A percentile compares a stretch with the other conserved stretches of the same genome.
Conservation (phyloP, 2,113 vertebrate species). For the Myotis lucifugus region DNA sequence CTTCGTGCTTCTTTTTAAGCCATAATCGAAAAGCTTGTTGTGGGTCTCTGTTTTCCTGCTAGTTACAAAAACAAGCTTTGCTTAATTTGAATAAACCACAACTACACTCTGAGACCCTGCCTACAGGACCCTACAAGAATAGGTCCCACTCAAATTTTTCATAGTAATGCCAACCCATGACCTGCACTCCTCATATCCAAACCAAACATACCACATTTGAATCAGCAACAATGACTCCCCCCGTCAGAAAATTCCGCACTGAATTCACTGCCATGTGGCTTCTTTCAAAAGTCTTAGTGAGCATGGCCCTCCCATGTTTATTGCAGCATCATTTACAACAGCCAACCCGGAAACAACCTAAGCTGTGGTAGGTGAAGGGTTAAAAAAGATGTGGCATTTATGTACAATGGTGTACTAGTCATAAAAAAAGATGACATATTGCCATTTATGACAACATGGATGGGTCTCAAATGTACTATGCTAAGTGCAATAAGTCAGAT, state of each 20-base stretch:
- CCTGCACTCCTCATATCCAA: neutral
- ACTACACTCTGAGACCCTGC: neutral
- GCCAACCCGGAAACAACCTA: neutral
- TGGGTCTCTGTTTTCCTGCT: conserved; percentile 89
- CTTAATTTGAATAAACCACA: conserved; percentile 20
- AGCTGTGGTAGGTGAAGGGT: neutral
- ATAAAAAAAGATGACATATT: too few species aligned
- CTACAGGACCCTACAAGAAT: neutral
- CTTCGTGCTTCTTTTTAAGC: conserved; percentile 94
- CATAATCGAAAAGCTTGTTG: conserved; percentile 91
- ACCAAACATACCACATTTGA: neutral
- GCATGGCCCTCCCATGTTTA: neutral
- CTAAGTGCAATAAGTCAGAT: neutral
- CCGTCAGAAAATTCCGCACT: neutral
- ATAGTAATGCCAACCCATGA: neutral
- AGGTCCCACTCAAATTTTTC: neutral
- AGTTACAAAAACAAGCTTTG: conserved; percentile 1
- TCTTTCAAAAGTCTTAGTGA: neutral
- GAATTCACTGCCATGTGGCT: neutral
- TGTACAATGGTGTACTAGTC: neutral
- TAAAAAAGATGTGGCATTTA: neutral
- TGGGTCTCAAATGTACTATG: neutral
- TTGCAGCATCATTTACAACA: neutral
- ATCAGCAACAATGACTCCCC: neutral
- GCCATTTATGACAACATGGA: neutral